Conservation (phyloP, 1,140 invertebrate genomes). For the Ceratina japonica region DNA sequence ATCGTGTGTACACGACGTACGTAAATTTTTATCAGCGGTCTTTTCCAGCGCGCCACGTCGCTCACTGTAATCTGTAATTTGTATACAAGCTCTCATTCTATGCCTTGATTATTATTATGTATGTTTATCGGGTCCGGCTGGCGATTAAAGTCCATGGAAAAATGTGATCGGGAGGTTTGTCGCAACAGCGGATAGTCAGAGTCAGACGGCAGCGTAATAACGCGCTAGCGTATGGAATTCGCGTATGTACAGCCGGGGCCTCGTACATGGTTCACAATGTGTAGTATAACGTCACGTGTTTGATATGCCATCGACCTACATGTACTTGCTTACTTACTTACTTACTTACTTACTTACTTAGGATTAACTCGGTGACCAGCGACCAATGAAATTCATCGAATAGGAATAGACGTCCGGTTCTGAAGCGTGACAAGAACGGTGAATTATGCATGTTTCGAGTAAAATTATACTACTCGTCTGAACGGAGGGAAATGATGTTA, state of each 20-base stretch:
- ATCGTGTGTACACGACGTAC: slow-evolving; percentile 76
- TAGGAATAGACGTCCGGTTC: not conserved
- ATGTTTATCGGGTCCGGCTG: slow-evolving; percentile 55
- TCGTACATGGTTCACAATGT: slow-evolving; percentile 25
- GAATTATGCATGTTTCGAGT: too few species aligned
- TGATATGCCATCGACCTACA: slow-evolving; percentile 53
- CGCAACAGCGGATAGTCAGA: not conserved
- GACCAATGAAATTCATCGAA: slow-evolving; percentile 10
- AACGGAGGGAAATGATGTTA: slow-evolving; percentile 33
- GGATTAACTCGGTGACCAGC: slow-evolving; percentile 29
- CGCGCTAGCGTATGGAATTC: slow-evolving; percentile 1
- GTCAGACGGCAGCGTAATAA: not conserved
- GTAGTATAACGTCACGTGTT: slow-evolving; percentile 32
- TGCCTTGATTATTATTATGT: not conserved
- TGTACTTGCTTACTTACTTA: slow-evolving; percentile 3
- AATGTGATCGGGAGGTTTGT: slow-evolving; percentile 16
- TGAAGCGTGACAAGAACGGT: not conserved
- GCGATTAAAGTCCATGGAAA: slow-evolving; percentile 51
- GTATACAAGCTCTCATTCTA: slow-evolving; percentile 39
- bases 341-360: too few species aligned
- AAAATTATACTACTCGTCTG: too few species aligned
- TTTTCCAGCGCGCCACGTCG: too few species aligned
- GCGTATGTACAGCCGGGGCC: slow-evolving; percentile 16
- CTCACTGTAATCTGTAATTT: too few species aligned
- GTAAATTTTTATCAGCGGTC: slow-evolving; percentile 54